phyloP scores from a whole-genome alignment of 2,888 invertebrate genomes.

The Tiliacea aurago region DNA sequence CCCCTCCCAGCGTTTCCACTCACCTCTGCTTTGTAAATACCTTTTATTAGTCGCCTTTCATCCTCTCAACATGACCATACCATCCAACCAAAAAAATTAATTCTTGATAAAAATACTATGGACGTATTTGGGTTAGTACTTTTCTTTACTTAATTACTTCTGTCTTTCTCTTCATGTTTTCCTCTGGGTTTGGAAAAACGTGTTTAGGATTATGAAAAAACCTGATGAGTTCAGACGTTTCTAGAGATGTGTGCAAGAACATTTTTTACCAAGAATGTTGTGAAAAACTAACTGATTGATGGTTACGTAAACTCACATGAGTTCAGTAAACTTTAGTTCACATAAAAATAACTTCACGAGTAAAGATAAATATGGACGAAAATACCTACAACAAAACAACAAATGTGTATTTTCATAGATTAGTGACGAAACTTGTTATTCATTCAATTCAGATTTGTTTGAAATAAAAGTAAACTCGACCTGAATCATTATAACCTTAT shows the following conservation, averaged over 20 bases:
- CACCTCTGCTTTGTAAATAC: no score
- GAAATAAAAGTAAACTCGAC: constrained; percentile 10
- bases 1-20: no score
- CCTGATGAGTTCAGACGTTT: constrained; percentile 25
- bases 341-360: constrained; percentile 11
- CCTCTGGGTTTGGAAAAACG: constrained; percentile 17
- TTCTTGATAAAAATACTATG: background rate
- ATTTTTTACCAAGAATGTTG: constrained; percentile 23
- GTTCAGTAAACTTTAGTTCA: constrained; percentile 40
- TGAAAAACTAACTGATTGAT: constrained; percentile 35
- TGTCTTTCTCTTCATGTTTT: constrained; percentile 18
- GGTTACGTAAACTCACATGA: constrained; percentile 41
- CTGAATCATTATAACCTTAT: background rate
- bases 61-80: no score
- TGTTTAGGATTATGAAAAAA: no score
- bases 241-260: constrained; percentile 25
- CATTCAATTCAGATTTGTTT: constrained; percentile 16
- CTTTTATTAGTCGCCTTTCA: no score
- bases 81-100: background rate
- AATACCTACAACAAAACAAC: constrained; percentile 17
- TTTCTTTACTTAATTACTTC: constrained; percentile 17
- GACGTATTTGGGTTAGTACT: background rate
- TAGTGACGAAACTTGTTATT: constrained; percentile 14
- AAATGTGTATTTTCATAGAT: constrained; percentile 23
- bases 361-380: constrained; percentile 27